Evolutionary conservation across 2,113 vertebrate genomes (phyloP).

Genomic region (Plecotus auritus): DNA sequence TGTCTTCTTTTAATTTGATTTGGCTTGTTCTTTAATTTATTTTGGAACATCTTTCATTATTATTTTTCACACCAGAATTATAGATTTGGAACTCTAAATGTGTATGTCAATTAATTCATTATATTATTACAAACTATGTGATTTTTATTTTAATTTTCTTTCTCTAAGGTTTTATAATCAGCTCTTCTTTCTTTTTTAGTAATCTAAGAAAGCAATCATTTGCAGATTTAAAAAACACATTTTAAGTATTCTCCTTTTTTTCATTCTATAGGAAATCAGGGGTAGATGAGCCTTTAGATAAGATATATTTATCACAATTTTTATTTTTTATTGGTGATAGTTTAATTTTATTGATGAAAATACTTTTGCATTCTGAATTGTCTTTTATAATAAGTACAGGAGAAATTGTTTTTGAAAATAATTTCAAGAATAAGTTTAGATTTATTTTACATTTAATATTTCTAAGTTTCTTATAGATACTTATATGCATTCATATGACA

Average conservation of each 20-base stretch:
- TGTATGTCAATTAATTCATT: not conserved
- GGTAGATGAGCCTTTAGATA: not conserved
- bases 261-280: not conserved
- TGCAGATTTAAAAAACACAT: not conserved
- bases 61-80: not conserved
- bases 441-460: not conserved
- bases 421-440: not conserved
- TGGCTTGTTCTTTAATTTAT: not conserved
- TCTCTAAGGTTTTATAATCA: not conserved
- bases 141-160: not conserved
- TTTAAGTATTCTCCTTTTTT: not conserved
- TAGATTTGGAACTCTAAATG: not conserved
- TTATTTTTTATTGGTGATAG: not conserved
- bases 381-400: not conserved
- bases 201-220: not conserved
- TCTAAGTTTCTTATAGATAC: not conserved
- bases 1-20: not conserved
- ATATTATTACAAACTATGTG: not conserved
- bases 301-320: constrained; percentile 16
- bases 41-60: not conserved
- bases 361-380: constrained; percentile 8
- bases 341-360: not conserved
- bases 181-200: not conserved
- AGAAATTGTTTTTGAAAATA: not conserved
- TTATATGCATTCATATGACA: not conserved